A percentile compares a stretch with the other conserved stretches of the same genome.
Conservation (phyloP, 1,140 invertebrate genomes). For the Chlorops oryzae region DNA sequence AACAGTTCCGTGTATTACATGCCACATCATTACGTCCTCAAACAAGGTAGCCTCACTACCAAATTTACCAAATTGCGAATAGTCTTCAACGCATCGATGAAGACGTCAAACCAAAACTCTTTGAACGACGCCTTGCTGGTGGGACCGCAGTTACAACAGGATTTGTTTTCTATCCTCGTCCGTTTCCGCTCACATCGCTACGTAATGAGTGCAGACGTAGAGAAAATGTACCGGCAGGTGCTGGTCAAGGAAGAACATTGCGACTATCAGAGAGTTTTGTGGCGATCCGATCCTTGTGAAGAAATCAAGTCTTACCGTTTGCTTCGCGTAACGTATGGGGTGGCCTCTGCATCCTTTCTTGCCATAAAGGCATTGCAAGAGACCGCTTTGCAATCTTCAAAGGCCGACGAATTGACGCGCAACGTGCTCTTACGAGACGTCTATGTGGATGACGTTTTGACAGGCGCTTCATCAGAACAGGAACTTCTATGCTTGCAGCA, state of each 20-base stretch:
- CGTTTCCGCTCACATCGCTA: slow-evolving; percentile 38
- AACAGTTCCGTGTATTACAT: too few relatives aligned
- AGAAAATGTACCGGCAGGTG: slow-evolving; percentile 23
- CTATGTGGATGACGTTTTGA: not conserved
- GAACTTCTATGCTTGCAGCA: too few relatives aligned
- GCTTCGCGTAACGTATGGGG: slow-evolving; percentile 34
- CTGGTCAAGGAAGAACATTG: slow-evolving; percentile 5
- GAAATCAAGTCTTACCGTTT: slow-evolving; percentile 10
- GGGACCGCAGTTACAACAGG: slow-evolving; percentile 14
- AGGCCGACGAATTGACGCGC: not conserved
- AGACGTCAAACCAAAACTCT: slow-evolving; percentile 13
- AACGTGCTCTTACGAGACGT: not conserved
- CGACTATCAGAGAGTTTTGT: slow-evolving; percentile 39
- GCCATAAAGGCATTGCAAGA: slow-evolving; percentile 33
- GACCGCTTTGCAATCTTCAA: slow-evolving; percentile 16
- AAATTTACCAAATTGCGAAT: slow-evolving; percentile 20
- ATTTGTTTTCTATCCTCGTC: slow-evolving; percentile 33
- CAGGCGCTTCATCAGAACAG: too few relatives aligned
- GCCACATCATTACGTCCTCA: too few relatives aligned
- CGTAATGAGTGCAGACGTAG: slow-evolving; percentile 22
- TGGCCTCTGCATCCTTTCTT: slow-evolving; percentile 30
- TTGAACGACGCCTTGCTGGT: slow-evolving; percentile 19
- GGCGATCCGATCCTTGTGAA: slow-evolving; percentile 26
- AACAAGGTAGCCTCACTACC: slow-evolving; percentile 25
- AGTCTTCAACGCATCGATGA: slow-evolving; percentile 8